phyloP scores from a whole-genome alignment of 1,140 invertebrate genomes.

The Zaprionus gabonicus region DNA sequence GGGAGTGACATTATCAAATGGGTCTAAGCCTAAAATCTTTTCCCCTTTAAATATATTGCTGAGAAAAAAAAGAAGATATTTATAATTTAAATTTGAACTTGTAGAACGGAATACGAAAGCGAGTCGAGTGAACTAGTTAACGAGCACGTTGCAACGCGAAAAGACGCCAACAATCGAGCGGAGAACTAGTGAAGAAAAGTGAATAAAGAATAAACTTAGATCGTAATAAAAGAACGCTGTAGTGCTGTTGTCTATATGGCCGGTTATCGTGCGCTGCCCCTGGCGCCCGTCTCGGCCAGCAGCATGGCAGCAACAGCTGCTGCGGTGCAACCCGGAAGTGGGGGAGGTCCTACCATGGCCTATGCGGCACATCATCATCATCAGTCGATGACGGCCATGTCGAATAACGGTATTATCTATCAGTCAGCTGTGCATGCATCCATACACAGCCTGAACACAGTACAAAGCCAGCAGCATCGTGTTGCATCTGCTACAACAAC shows the following conservation, averaged over 20 bases:
- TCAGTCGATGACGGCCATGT: conserved; percentile 81
- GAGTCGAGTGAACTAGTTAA: conserved; percentile 46
- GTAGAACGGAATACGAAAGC: conserved; percentile 57
- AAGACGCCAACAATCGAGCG: conserved; percentile 50
- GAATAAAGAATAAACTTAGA: conserved; percentile 4
- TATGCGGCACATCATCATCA: conserved; percentile 73
- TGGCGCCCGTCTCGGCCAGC: conserved; percentile 71
- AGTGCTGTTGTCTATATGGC: conserved; percentile 51
- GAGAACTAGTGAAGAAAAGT: conserved; percentile 8
- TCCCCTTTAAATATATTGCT: conserved; percentile 58
- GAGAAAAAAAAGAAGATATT: conserved; percentile 59
- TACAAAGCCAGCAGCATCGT: conserved; percentile 81
- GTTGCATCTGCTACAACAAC: conserved; percentile 66
- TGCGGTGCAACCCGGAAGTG: conserved; percentile 50
- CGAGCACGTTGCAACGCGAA: conserved; percentile 51
- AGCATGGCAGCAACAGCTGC: conserved; percentile 57
- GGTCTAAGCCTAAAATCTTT: conserved; percentile 71
- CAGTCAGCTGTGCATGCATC: conserved; percentile 84
- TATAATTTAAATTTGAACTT: conserved; percentile 67
- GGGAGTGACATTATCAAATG: conserved; percentile 76
- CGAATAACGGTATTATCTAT: conserved; percentile 84
- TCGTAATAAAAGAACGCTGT: neutral
- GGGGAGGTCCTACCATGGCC: conserved; percentile 67
- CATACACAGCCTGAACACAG: conserved; percentile 82
- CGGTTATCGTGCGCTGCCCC: conserved; percentile 75